A percentile compares a stretch with the other conserved stretches of the same genome.
phyloP scores from a whole-genome alignment of 2,797 vertebrate genomes.

The Rhynchonycteris naso region DNA sequence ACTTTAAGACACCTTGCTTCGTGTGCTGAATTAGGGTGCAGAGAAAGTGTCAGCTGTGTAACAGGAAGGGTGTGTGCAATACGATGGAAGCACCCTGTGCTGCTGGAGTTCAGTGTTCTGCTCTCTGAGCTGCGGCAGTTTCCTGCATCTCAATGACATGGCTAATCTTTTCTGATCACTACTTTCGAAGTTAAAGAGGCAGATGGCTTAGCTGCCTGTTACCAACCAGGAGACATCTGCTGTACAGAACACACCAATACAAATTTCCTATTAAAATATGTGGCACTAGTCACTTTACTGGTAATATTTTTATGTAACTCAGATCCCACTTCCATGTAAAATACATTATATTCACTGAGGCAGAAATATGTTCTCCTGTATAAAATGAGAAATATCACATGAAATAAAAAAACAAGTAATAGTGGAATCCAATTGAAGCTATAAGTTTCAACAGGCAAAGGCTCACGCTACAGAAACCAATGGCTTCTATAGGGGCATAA shows the following conservation, averaged over 20 bases:
- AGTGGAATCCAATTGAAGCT: neutral
- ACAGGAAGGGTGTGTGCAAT: neutral
- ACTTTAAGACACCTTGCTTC: neutral
- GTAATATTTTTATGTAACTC: constrained; percentile 7
- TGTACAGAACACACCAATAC: constrained; percentile 17
- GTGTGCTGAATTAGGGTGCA: neutral
- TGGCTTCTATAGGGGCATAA: neutral
- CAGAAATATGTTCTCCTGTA: neutral
- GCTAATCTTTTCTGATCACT: constrained; percentile 64
- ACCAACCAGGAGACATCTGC: constrained; percentile 74
- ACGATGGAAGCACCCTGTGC: constrained; percentile 65
- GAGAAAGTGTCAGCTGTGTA: neutral
- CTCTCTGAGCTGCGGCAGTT: constrained; percentile 70
- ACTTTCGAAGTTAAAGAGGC: constrained; percentile 70
- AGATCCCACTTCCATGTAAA: neutral
- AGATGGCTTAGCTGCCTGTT: constrained; percentile 78
- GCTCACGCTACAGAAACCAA: neutral
- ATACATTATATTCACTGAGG: neutral
- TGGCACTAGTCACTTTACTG: neutral
- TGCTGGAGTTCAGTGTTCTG: constrained; percentile 57
- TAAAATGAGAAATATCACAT: neutral
- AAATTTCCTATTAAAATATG: constrained; percentile 47
- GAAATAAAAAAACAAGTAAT: neutral
- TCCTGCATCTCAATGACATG: constrained; percentile 77
- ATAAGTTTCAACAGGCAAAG: neutral